Evolutionary conservation across 1,140 invertebrate species (phyloP).

Genomic region (Mercenaria mercenaria): DNA sequence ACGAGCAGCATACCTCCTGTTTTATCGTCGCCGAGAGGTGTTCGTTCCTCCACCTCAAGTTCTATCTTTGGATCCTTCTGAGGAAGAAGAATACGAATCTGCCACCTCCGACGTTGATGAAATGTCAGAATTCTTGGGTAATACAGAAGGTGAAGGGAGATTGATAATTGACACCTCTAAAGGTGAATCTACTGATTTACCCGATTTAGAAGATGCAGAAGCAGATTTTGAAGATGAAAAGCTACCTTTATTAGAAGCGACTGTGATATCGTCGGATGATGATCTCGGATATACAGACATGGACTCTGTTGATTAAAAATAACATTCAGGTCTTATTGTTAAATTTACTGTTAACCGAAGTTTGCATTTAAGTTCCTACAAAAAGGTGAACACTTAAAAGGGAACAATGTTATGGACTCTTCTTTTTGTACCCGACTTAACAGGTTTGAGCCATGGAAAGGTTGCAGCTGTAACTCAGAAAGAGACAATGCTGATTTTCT

Average conservation of each 20-base stretch:
- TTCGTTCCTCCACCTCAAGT: slow-evolving; percentile 48
- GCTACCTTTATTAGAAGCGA: not conserved
- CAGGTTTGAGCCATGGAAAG: too few relatives aligned
- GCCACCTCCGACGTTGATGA: slow-evolving; percentile 40
- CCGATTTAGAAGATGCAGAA: not conserved
- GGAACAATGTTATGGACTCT: too few relatives aligned
- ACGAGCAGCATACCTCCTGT: slow-evolving; percentile 86
- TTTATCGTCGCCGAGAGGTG: slow-evolving; percentile 85
- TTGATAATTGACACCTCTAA: slow-evolving; percentile 5
- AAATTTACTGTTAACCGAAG: too few relatives aligned
- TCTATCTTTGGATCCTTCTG: not conserved
- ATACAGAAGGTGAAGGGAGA: not conserved
- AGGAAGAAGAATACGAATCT: slow-evolving; percentile 43
- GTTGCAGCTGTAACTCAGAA: too few relatives aligned
- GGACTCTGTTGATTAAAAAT: slow-evolving; percentile 82
- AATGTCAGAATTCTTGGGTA: not conserved
- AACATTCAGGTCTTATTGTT: too few relatives aligned
- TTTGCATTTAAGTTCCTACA: too few relatives aligned
- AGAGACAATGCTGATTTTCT: too few relatives aligned
- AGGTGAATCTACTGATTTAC: not conserved
- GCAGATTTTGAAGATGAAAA: not conserved
- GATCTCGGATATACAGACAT: slow-evolving; percentile 80
- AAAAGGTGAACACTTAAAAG: too few relatives aligned
- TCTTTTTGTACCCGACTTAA: too few relatives aligned
- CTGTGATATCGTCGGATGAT: slow-evolving; percentile 44